Conservation (phyloP, 2,113 vertebrate species). For the Proterorhinus semilunaris region DNA sequence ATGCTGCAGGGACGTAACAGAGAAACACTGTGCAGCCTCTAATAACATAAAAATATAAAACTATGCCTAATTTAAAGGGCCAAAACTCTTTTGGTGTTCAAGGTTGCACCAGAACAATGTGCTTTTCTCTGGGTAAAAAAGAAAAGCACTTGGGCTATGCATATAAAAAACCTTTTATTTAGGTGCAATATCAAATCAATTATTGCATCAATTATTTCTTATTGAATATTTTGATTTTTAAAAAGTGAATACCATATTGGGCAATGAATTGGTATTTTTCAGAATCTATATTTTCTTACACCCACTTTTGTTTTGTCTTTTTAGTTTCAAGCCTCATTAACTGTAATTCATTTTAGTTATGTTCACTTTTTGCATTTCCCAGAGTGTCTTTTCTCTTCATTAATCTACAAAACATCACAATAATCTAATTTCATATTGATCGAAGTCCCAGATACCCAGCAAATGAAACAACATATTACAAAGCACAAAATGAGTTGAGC, state of each 20-base stretch:
- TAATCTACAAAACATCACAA: not conserved
- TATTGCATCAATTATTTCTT: too few relatives aligned
- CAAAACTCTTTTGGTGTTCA: conserved; percentile 9
- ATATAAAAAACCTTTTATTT: not conserved
- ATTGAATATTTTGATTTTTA: too few relatives aligned
- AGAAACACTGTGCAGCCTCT: too few relatives aligned
- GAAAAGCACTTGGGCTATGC: not conserved
- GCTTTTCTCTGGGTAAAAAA: not conserved
- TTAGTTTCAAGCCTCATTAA: not conserved
- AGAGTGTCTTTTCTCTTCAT: not conserved
- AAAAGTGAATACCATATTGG: too few relatives aligned
- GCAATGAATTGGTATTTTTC: too few relatives aligned
- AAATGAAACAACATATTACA: not conserved
- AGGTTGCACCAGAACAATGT: not conserved
- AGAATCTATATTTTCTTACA: too few relatives aligned
- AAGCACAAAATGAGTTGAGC: not conserved
- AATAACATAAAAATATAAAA: too few relatives aligned
- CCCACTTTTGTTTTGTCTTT: too few relatives aligned
- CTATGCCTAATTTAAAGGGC: too few relatives aligned
- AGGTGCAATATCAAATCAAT: too few relatives aligned
- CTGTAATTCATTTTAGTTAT: not conserved
- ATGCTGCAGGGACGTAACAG: too few relatives aligned
- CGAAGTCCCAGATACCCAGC: not conserved
- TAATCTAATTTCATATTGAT: conserved; percentile 4
- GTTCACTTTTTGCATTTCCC: not conserved